Percentiles rank a stretch among this genome's conserved stretches.
These are phyloP conservation scores for Diceros bicornis DNA, from an alignment of 2,797 vertebrate genomes.

Conservation along the genomic window DNA sequence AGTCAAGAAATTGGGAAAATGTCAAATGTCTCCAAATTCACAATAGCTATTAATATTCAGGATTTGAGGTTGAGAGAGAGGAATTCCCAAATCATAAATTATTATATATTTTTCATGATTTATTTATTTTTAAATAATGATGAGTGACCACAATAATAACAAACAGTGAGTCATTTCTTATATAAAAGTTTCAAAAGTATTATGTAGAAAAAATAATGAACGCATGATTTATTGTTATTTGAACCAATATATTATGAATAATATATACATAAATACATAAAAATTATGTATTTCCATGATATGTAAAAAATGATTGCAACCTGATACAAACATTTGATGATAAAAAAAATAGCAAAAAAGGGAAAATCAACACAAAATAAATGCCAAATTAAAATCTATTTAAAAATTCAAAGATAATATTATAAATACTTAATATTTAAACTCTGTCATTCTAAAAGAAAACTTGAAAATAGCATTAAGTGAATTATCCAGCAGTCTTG, in stretches of 20 bases:
- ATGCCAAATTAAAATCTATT: constrained; percentile 18
- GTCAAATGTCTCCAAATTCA: neutral
- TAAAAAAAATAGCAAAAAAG: neutral
- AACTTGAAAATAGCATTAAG: constrained; percentile 7
- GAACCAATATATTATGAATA: neutral
- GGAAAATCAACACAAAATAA: constrained; percentile 20
- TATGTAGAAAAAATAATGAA: constrained; percentile 27
- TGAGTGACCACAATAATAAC: neutral
- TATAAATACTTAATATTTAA: constrained; percentile 34
- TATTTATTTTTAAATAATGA: neutral
- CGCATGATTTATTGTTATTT: neutral
- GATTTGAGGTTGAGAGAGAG: constrained; percentile 29
- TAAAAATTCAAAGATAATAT: neutral
- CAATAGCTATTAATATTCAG: neutral
- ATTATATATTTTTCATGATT: constrained; percentile 20
- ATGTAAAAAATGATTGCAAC: neutral
- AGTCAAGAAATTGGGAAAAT: constrained; percentile 28
- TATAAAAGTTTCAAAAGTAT: neutral
- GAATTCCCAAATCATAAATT: constrained; percentile 31
- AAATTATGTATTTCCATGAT: constrained; percentile 19
- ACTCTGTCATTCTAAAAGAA: neutral
- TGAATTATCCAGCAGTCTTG: neutral
- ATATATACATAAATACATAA: too few species aligned
- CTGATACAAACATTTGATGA: constrained; percentile 31
- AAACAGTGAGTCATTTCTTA: constrained; percentile 15